Base-by-base conservation (phyloP, 1,140 invertebrate species). In the Megathymus violae region DNA sequence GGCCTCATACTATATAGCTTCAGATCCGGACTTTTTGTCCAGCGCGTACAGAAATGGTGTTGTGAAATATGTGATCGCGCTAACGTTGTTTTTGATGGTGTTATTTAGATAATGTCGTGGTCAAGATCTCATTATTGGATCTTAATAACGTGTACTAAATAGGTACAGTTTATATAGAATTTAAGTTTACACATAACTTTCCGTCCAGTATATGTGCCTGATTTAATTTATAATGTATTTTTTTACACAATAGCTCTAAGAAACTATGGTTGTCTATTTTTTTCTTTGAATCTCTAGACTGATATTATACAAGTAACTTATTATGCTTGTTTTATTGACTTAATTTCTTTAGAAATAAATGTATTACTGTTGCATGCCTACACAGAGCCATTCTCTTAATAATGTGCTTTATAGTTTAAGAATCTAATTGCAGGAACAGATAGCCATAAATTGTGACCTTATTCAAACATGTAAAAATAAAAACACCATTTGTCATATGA, bases 1-100 rank as follows among this genome's bases (percentile, higher is more conserved):
- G 62, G 72, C 82, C 0, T 74, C 79, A 0, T 84, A 84, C 59
- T 86, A 85, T 17, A 77, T 91, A 17, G 88, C 88, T 0, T 78
- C 88, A 0, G 85, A 91, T 14, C 77, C 85, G 0, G 79, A 88
- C 43, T 91, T 91, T 50, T 69, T 91, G 34, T 88, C 85, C 0
- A 54, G 67, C 10, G 84, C 76, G 0, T 76, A 77, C 25, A 88
- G 43, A 48, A 63, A 62, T 4, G 60, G 60, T 16, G 44, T 77
- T 1, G 25, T 78, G 4, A 75, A 76, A 14, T 63, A 78, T 66
- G 10, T 80, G 0, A 25, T 88, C 9, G 79, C 74, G 1, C 7
- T 81, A 15, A 48, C 73, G 0, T 22, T 88, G 16, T 78, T 82
- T 67, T 2, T 86, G 4, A 34, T 80, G 6, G 73, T 72, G 14